Conservation (phyloP, 2,888 invertebrate genomes). For the Phymatocera aterrima region DNA sequence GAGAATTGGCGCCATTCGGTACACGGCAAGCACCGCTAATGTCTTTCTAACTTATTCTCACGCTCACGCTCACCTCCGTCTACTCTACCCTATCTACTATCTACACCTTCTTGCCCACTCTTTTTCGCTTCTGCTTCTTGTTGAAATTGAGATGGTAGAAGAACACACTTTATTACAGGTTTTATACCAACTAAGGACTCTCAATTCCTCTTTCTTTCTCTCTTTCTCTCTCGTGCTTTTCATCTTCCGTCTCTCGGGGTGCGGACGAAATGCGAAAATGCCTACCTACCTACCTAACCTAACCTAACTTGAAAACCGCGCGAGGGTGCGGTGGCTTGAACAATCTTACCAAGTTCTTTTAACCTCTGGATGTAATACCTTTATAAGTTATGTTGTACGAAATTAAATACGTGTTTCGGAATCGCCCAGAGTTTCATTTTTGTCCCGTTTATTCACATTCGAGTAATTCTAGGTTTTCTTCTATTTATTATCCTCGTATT, state of each 20-base stretch:
- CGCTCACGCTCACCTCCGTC: background rate
- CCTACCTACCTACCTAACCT: too few relatives aligned
- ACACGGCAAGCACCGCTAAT: conserved; percentile 30
- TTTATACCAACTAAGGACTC: conserved; percentile 23
- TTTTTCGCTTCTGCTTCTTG: too few relatives aligned
- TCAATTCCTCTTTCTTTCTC: background rate
- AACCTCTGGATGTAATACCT: too few relatives aligned
- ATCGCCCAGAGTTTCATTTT: background rate
- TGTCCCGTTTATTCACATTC: background rate
- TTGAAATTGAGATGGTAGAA: conserved; percentile 25
- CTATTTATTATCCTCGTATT: background rate
- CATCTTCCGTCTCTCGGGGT: too few relatives aligned
- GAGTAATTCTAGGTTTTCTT: too few relatives aligned
- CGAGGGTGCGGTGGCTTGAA: too few relatives aligned
- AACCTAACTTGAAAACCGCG: too few relatives aligned
- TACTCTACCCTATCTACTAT: too few relatives aligned
- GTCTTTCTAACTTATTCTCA: conserved; percentile 23
- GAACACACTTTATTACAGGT: conserved; percentile 28
- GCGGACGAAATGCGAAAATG: too few relatives aligned
- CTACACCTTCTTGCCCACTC: background rate
- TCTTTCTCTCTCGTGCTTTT: too few relatives aligned
- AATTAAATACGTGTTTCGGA: conserved; percentile 31
- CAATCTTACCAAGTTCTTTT: too few relatives aligned
- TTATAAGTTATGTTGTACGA: too few relatives aligned
- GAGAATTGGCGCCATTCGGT: background rate